Evolutionary conservation across 1,140 invertebrate species (phyloP).

Genomic region (Tetraneura akinire): DNA sequence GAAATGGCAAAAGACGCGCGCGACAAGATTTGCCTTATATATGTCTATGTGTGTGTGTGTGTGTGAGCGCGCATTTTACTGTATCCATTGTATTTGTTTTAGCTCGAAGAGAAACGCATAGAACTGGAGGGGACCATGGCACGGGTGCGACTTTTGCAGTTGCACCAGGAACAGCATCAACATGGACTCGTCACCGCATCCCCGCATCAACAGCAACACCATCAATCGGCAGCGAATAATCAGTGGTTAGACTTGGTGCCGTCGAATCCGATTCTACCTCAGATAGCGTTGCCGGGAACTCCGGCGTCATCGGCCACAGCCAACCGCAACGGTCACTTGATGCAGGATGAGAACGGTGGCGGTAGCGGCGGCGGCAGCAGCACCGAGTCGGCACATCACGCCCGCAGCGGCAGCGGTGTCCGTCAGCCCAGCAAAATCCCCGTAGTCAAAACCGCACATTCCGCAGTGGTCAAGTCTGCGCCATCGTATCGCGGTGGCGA

Average conservation of each 20-base stretch:
- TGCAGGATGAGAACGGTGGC: constrained; percentile 61
- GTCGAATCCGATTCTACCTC: constrained; percentile 53
- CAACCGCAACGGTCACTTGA: constrained; percentile 54
- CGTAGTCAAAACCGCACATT: constrained; percentile 62
- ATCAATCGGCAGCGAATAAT: constrained; percentile 52
- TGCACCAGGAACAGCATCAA: constrained; percentile 57
- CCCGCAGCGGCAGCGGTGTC: constrained; percentile 57
- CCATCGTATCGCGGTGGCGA: constrained; percentile 54
- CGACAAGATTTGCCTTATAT: no score
- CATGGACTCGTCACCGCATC: constrained; percentile 52
- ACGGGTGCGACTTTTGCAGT: constrained; percentile 70
- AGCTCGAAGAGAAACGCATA: constrained; percentile 79
- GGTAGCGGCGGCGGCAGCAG: constrained; percentile 66
- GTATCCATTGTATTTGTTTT: constrained; percentile 55
- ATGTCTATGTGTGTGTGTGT: no score
- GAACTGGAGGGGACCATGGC: constrained; percentile 79
- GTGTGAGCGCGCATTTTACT: background rate
- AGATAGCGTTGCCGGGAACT: constrained; percentile 54
- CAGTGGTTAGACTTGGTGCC: constrained; percentile 56
- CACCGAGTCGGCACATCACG: constrained; percentile 68
- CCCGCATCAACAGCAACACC: background rate
- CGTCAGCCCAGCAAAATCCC: constrained; percentile 72
- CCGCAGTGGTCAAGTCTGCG: constrained; percentile 70
- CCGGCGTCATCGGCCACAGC: constrained; percentile 36
- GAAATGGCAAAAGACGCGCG: no score